Conservation (phyloP, 2,113 vertebrate genomes). For the Archocentrus centrarchus region DNA sequence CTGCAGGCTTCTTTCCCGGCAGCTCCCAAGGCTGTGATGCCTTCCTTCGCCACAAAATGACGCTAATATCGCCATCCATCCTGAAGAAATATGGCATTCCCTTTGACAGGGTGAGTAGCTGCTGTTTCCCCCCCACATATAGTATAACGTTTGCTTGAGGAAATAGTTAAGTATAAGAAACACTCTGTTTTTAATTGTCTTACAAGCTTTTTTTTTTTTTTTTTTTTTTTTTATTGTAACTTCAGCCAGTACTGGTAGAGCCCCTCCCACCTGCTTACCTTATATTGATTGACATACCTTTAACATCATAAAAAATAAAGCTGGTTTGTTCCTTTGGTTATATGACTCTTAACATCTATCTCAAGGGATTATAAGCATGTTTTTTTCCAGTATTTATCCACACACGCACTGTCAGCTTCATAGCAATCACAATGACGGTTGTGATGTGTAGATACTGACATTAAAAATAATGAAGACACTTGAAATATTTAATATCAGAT, state of each 20-base stretch:
- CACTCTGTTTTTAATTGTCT: not conserved
- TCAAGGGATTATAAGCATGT: not conserved
- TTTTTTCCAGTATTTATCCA: no score
- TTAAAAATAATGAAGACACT: not conserved
- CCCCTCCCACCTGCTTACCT: not conserved
- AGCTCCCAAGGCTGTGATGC: constrained; percentile 98
- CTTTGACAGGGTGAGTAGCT: constrained; percentile 89
- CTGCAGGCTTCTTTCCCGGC: constrained; percentile 94
- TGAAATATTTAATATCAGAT: not conserved
- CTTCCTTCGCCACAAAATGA: constrained; percentile 99
- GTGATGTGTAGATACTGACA: not conserved
- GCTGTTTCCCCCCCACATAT: not conserved
- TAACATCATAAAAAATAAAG: not conserved
- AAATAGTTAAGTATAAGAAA: not conserved
- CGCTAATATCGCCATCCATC: constrained; percentile 96
- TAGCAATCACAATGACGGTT: not conserved
- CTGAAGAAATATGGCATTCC: constrained; percentile 97
- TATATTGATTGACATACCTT: not conserved
- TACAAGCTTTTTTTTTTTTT: not conserved
- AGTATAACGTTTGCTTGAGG: not conserved
- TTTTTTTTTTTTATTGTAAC: not conserved
- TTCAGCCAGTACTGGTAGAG: not conserved
- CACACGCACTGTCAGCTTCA: not conserved
- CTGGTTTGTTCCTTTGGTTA: not conserved
- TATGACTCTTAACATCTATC: not conserved